These are phyloP conservation scores for Resseliella maxima DNA, from an alignment of 2,888 invertebrate species.

Conservation along the genomic window DNA sequence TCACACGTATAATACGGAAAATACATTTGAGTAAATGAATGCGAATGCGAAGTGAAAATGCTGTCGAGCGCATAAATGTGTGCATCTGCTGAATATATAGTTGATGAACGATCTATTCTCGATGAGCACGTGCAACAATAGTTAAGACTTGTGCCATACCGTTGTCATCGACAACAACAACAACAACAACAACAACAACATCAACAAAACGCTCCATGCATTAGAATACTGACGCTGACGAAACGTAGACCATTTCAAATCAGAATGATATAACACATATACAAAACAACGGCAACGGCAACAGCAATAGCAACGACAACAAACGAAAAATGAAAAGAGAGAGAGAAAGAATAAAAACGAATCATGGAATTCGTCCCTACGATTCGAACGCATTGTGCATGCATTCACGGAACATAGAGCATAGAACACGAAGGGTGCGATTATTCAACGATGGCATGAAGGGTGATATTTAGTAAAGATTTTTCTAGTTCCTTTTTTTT, in stretches of 20 bases:
- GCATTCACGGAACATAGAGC: background rate
- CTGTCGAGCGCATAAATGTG: background rate
- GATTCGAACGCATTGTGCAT: background rate
- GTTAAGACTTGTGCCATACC: slow-evolving; percentile 51
- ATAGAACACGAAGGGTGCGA: slow-evolving; percentile 10
- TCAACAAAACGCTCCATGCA: background rate
- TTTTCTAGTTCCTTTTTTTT: background rate
- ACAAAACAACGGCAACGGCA: too few relatives aligned
- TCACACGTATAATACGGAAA: background rate
- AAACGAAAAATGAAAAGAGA: background rate
- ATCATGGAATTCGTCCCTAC: slow-evolving; percentile 23
- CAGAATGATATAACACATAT: background rate
- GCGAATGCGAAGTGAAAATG: background rate
- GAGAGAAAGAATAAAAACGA: background rate
- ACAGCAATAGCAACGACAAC: too few relatives aligned
- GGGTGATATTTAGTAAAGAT: background rate
- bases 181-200: background rate
- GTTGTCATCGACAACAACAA: background rate
- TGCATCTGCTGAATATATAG: slow-evolving; percentile 45
- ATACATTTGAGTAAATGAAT: background rate
- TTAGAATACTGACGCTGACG: background rate
- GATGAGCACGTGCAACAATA: slow-evolving; percentile 45
- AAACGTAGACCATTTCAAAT: slow-evolving; percentile 36
- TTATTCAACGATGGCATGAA: background rate
- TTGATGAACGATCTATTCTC: slow-evolving; percentile 47